These are phyloP conservation scores for Mormyrus hasselquistii DNA, from an alignment of 2,797 vertebrate genomes.

Conservation along the genomic window DNA sequence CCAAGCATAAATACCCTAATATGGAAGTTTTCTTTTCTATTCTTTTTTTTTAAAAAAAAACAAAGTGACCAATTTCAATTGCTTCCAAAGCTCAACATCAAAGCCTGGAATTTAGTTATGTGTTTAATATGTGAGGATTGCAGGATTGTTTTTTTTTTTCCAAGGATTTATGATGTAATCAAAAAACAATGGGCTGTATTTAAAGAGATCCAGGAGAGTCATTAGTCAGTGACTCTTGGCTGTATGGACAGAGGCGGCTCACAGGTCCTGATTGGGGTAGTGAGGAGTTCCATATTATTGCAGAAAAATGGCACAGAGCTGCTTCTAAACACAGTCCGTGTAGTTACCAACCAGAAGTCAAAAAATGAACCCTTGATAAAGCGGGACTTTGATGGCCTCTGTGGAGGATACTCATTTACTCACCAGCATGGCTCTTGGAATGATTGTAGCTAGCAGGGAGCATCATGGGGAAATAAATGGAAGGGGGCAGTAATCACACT, in stretches of 20 bases:
- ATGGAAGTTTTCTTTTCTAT: neutral
- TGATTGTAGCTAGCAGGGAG: neutral
- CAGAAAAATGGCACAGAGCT: neutral
- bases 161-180: constrained; percentile 1
- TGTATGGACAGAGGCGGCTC: neutral
- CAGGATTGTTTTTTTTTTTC: neutral
- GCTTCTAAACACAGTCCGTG: neutral
- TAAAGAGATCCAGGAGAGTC: neutral
- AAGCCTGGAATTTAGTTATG: neutral
- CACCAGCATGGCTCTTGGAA: neutral
- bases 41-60: neutral
- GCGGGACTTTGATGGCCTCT: neutral
- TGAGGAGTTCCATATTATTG: neutral
- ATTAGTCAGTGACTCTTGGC: neutral
- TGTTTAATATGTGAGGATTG: neutral
- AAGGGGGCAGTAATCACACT: neutral
- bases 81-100: neutral
- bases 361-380: neutral
- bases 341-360: neutral
- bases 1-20: neutral
- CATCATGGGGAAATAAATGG: neutral
- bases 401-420: neutral
- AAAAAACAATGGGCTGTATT: neutral
- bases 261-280: neutral
- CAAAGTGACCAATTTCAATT: neutral